Evolutionary conservation across 2,888 invertebrate species (phyloP).

Genomic region (Pollenia labialis): DNA sequence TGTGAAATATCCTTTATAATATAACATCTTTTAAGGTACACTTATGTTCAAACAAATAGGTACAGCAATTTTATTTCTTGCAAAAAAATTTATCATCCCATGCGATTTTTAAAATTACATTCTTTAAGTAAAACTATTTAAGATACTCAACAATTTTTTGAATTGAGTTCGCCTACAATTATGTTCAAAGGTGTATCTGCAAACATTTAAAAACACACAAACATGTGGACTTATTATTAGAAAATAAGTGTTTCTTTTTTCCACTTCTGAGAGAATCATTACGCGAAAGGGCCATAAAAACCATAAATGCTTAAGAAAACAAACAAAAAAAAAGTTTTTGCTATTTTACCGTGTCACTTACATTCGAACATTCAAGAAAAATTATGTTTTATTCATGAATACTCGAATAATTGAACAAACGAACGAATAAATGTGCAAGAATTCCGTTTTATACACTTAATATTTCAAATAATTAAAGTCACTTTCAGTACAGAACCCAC

Average conservation of each 20-base stretch:
- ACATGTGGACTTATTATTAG: constrained; percentile 10
- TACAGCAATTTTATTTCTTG: background rate
- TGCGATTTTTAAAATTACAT: no score
- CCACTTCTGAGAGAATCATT: constrained; percentile 29
- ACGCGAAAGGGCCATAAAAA: constrained; percentile 64
- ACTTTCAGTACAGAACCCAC: background rate
- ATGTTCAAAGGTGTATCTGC: background rate
- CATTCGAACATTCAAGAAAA: constrained; percentile 59
- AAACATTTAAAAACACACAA: background rate
- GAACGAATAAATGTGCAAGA: constrained; percentile 28
- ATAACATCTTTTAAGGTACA: constrained; percentile 30
- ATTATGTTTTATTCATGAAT: constrained; percentile 69
- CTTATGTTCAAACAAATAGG: background rate
- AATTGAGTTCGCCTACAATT: constrained; percentile 1
- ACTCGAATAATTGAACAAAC: constrained; percentile 43
- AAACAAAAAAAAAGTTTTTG: constrained; percentile 47
- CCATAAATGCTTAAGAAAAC: constrained; percentile 53
- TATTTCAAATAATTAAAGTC: constrained; percentile 40
- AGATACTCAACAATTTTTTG: background rate
- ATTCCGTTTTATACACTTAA: constrained; percentile 13
- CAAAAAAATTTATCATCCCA: background rate
- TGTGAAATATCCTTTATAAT: constrained; percentile 15
- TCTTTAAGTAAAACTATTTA: no score
- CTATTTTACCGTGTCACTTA: constrained; percentile 69
- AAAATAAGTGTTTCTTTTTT: constrained; percentile 47